Conservation (phyloP, 1,140 invertebrate genomes). For the Trachymyrmex septentrionalis region DNA sequence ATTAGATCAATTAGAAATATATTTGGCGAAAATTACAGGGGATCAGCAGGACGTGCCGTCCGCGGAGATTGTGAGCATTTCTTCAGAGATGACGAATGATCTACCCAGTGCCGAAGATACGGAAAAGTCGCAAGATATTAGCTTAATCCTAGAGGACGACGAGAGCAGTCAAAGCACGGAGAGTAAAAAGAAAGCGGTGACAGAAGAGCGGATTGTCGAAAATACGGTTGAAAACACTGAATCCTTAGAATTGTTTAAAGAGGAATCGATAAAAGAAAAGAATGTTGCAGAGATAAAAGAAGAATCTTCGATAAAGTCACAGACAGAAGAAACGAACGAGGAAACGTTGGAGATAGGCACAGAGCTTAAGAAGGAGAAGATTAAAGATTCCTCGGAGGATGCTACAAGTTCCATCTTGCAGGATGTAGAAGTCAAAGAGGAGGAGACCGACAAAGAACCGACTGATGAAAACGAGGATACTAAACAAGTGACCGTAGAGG, state of each 20-base stretch:
- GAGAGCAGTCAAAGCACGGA: conserved; percentile 71
- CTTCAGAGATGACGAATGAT: conserved; percentile 76
- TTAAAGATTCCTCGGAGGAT: conserved; percentile 70
- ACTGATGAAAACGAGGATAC: conserved; percentile 34
- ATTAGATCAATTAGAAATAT: conserved; percentile 76
- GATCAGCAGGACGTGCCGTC: conserved; percentile 73
- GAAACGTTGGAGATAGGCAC: conserved; percentile 63
- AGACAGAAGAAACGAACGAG: conserved; percentile 56
- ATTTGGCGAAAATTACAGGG: conserved; percentile 78
- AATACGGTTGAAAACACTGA: conserved; percentile 70
- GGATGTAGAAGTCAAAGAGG: conserved; percentile 70
- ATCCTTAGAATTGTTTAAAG: conserved; percentile 73
- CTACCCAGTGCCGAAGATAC: conserved; percentile 74
- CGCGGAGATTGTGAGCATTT: conserved; percentile 73
- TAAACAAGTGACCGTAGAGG: conserved; percentile 34
- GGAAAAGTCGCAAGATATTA: conserved; percentile 80
- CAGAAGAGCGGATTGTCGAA: conserved; percentile 68
- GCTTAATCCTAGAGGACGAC: conserved; percentile 78
- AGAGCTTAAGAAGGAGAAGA: conserved; percentile 70
- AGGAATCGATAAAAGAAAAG: conserved; percentile 62
- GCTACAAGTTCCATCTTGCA: conserved; percentile 62
- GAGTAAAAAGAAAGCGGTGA: conserved; percentile 72
- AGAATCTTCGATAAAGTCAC: conserved; percentile 51
- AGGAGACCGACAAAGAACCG: conserved; percentile 62
- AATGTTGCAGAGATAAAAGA: conserved; percentile 62